These are phyloP conservation scores for Scolanthus callimorphus DNA, from an alignment of 92 coral and sea anemone genomes.

Conservation along the genomic window DNA sequence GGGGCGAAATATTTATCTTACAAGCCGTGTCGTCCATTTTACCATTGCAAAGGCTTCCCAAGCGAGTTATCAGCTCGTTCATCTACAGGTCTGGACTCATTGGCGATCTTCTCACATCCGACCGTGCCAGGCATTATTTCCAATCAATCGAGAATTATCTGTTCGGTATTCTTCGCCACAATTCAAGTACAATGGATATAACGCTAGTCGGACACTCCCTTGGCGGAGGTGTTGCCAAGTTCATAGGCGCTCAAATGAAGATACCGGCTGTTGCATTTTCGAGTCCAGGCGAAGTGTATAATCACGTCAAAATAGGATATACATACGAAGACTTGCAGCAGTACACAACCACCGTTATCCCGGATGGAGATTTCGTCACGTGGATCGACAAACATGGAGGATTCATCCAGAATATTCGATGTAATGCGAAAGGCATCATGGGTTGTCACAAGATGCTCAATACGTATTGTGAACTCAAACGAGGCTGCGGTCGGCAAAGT, in stretches of 20 bases:
- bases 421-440: conserved; percentile 25
- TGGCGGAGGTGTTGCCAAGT: conserved; percentile 72
- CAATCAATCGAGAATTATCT: conserved; percentile 39
- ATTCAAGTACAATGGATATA: conserved; percentile 13
- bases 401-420: conserved; percentile 47
- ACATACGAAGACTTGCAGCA: conserved; percentile 33
- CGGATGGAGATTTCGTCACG: conserved; percentile 48
- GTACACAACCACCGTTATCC: conserved; percentile 49
- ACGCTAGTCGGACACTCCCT: conserved; percentile 60
- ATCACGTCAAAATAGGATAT: conserved; percentile 46
- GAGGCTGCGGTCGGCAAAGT: conserved; percentile 35
- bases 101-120: conserved; percentile 34
- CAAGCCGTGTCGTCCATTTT: conserved; percentile 42
- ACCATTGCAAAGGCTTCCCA: conserved; percentile 47
- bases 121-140: conserved; percentile 25
- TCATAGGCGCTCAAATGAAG: conserved; percentile 52
- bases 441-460: conserved; percentile 49
- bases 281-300: conserved; percentile 57
- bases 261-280: conserved; percentile 47
- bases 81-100: conserved; percentile 33
- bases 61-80: conserved; percentile 31
- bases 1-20: conserved; percentile 51
- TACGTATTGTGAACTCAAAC: conserved; percentile 59
- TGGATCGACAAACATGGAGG: conserved; percentile 62
- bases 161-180: neutral